A percentile compares a stretch with the other conserved stretches of the same genome.
phyloP scores from a whole-genome alignment of 2,888 invertebrate genomes.

The Drosophila antonietae region DNA sequence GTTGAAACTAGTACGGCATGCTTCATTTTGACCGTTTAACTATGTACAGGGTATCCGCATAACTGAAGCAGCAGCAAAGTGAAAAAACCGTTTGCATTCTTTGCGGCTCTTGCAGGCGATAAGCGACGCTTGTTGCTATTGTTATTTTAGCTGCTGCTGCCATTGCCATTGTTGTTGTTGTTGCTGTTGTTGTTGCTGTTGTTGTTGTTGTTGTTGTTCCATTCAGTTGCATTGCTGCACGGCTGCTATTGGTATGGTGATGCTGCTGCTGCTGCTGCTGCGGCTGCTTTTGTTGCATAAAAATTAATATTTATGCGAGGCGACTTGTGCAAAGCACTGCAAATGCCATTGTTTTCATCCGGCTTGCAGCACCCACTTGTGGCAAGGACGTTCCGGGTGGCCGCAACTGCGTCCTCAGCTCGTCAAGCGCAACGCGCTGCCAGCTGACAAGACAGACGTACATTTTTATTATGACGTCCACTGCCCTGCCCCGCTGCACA shows the following conservation, averaged over 20 bases:
- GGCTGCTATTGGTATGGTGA: slow-evolving; percentile 25
- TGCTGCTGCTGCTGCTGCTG: slow-evolving; percentile 27
- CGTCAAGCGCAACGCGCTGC: slow-evolving; percentile 51
- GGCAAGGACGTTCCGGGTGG: slow-evolving; percentile 65
- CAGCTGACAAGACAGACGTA: slow-evolving; percentile 50
- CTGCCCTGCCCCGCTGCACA: slow-evolving; percentile 12
- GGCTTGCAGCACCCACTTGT: slow-evolving; percentile 29
- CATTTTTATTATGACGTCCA: slow-evolving; percentile 47
- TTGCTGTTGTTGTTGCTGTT: too few relatives aligned
- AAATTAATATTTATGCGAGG: slow-evolving; percentile 80
- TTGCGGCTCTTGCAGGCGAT: slow-evolving; percentile 73
- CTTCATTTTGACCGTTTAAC: neutral
- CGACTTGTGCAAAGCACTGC: slow-evolving; percentile 78
- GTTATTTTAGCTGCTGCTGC: slow-evolving; percentile 44
- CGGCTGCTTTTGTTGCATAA: slow-evolving; percentile 73
- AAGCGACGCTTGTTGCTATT: slow-evolving; percentile 68
- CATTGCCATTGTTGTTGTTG: slow-evolving; percentile 32
- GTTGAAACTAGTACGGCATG: neutral
- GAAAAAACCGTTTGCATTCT: slow-evolving; percentile 77
- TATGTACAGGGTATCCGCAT: slow-evolving; percentile 42
- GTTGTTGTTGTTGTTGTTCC: slow-evolving; percentile 34
- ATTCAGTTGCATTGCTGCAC: slow-evolving; percentile 40
- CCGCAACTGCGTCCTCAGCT: slow-evolving; percentile 34
- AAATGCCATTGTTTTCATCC: slow-evolving; percentile 70
- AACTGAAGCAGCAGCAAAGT: slow-evolving; percentile 55